Conservation (phyloP, 2,113 vertebrate species). For the Cardinalis cardinalis region DNA sequence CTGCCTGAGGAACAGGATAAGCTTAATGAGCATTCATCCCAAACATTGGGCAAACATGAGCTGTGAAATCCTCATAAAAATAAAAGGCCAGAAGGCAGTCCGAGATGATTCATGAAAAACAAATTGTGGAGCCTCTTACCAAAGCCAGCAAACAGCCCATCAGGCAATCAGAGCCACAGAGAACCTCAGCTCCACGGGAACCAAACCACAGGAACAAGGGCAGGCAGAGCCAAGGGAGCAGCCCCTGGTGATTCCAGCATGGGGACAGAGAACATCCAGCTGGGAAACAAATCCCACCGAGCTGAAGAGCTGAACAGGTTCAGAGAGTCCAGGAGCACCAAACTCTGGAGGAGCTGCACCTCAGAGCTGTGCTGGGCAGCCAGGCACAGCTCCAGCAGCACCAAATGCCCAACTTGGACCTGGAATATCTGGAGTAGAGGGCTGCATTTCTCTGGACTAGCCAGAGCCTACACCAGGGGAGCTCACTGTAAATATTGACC, state of each 20-base stretch:
- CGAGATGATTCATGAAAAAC: not conserved
- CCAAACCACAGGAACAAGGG: not conserved
- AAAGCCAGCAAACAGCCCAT: not conserved
- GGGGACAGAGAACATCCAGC: not conserved
- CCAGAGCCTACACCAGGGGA: not conserved
- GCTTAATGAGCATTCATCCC: not conserved
- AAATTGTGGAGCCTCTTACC: not conserved
- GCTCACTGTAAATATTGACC: not conserved
- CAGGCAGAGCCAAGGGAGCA: not conserved
- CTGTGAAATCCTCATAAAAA: constrained; percentile 11
- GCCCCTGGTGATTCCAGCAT: not conserved
- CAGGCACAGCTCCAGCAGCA: not conserved
- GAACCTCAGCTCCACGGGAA: not conserved
- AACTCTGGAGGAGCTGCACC: not conserved
- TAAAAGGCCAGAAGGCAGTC: not conserved
- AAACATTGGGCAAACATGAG: not conserved
- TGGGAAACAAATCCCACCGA: not conserved
- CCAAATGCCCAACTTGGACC: not conserved
- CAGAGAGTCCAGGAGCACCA: not conserved
- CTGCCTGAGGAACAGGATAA: not conserved
- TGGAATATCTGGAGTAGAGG: not conserved
- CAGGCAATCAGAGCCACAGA: not conserved
- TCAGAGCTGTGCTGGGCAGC: not conserved
- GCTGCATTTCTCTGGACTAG: not conserved
- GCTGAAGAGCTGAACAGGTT: not conserved